These are phyloP conservation scores for Pollenia griseotomentosa DNA, from an alignment of 2,888 invertebrate genomes.

Conservation along the genomic window DNA sequence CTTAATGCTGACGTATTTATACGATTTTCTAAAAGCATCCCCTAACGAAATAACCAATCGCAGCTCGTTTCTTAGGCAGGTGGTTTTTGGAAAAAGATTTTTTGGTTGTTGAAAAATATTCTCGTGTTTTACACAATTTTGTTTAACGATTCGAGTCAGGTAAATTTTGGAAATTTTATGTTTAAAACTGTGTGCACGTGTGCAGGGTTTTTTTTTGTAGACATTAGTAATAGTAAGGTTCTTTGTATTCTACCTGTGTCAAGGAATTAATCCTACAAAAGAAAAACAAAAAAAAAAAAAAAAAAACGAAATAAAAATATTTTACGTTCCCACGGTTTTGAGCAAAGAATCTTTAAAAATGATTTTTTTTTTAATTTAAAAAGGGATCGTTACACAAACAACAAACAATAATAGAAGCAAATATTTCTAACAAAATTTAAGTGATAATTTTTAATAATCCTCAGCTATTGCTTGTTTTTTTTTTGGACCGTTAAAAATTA, in stretches of 20 bases:
- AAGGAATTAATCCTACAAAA: slow-evolving; percentile 19
- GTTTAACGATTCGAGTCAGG: slow-evolving; percentile 57
- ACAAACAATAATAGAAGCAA: slow-evolving; percentile 37
- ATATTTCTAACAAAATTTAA: slow-evolving; percentile 19
- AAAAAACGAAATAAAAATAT: no score
- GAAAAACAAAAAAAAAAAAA: not conserved
- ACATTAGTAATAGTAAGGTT: not conserved
- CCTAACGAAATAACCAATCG: slow-evolving; percentile 78
- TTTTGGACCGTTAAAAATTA: slow-evolving; percentile 62
- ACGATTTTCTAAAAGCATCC: slow-evolving; percentile 74
- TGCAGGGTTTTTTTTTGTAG: slow-evolving; percentile 38
- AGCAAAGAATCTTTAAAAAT: slow-evolving; percentile 64
- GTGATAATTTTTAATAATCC: slow-evolving; percentile 39
- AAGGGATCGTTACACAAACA: slow-evolving; percentile 61
- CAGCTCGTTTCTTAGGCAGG: slow-evolving; percentile 76
- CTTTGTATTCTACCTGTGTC: slow-evolving; percentile 51
- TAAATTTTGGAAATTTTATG: slow-evolving; percentile 48
- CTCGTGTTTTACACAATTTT: slow-evolving; percentile 63
- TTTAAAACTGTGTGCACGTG: slow-evolving; percentile 66
- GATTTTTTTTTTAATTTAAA: slow-evolving; percentile 36
- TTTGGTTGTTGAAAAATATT: slow-evolving; percentile 18
- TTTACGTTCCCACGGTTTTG: no score
- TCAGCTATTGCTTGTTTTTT: slow-evolving; percentile 23
- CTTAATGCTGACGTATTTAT: slow-evolving; percentile 76
- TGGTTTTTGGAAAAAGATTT: slow-evolving; percentile 70